Base-by-base conservation (phyloP, 2,113 vertebrate genomes). In the Dipodomys stephensi region DNA sequence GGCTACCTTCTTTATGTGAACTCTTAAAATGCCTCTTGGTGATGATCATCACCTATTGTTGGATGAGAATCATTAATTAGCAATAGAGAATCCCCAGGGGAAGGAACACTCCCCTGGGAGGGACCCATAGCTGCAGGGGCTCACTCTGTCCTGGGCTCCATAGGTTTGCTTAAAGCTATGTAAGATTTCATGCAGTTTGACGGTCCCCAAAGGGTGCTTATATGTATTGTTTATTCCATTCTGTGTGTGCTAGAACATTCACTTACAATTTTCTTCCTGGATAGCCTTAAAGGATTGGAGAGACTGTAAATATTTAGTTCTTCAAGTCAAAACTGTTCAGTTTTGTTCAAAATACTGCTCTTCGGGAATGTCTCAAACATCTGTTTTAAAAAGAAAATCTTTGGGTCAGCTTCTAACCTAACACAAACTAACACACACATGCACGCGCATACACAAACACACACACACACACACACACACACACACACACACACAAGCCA, bases 261-360 rank as follows among this genome's bases (percentile, higher is more conserved):
- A 67, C 88, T 94, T 79, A 86, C 13, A 92, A 62, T 92, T 93
- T 96, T 95, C 91, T 94, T 96, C 93, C 88, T 93, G 80, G 35
- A 95, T 30, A 92, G 92, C 82, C 88, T 94, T 91, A 87, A 83
- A 96, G 94, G 46, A n/a, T 88, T 94, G 93, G 65, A 95, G 44
- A 93, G 60, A 95, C 64, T 94, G n/a, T 95, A 96, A 97, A 97
- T 96, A 97, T 97, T 96, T 96, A 97, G 90, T 94, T 91, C 87
- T 77, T 39, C 72, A 93, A 95, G 84, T 91, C 87, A 87, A 81
- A 60, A 23, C 65, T 91, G 89, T 87, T 93, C 87, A 60, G 68
- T 64, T 96, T 96, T 35, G 25, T 90, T 90, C 90, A 83, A 97
- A 95, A 93, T 97, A 92, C 19, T 81, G 80, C 19, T 86, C 32